Conservation (phyloP, 2,797 vertebrate genomes). For the Pipistrellus pygmaeus region DNA sequence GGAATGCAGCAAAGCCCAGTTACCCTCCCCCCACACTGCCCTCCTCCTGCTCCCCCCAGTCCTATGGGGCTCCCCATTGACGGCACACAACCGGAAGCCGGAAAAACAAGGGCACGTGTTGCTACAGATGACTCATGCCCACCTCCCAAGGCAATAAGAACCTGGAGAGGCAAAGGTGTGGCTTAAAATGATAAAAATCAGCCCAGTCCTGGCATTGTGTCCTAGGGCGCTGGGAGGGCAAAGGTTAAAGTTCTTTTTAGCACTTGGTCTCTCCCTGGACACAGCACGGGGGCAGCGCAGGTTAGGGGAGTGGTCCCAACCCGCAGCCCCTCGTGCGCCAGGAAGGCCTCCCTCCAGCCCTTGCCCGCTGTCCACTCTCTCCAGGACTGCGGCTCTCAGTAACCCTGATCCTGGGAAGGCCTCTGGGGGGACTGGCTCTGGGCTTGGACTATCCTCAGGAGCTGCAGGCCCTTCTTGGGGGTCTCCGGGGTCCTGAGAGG, state of each 20-base stretch:
- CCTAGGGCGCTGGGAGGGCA: not conserved
- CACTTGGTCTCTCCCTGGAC: not conserved
- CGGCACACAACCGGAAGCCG: not conserved
- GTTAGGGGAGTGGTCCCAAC: not conserved
- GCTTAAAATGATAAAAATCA: not conserved
- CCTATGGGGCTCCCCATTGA: not conserved
- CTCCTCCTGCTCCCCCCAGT: not conserved
- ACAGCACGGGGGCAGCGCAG: not conserved
- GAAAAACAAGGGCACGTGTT: not conserved
- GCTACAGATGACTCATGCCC: not conserved
- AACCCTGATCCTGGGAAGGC: not conserved
- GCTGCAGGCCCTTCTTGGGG: not conserved
- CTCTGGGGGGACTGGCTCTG: not conserved
- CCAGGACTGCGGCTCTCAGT: fast-evolving
- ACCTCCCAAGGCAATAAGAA: not conserved
- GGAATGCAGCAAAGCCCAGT: fast-evolving
- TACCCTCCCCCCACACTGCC: not conserved
- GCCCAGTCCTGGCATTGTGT: not conserved
- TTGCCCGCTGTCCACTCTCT: not conserved
- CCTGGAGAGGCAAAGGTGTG: not conserved
- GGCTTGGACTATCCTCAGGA: not conserved
- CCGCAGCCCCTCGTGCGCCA: not conserved
- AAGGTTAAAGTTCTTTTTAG: not conserved
- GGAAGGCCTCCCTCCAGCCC: not conserved
- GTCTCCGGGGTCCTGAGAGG: not conserved